Conservation (phyloP, 2,113 vertebrate species). For the Sphaerodactylus townsendi region DNA sequence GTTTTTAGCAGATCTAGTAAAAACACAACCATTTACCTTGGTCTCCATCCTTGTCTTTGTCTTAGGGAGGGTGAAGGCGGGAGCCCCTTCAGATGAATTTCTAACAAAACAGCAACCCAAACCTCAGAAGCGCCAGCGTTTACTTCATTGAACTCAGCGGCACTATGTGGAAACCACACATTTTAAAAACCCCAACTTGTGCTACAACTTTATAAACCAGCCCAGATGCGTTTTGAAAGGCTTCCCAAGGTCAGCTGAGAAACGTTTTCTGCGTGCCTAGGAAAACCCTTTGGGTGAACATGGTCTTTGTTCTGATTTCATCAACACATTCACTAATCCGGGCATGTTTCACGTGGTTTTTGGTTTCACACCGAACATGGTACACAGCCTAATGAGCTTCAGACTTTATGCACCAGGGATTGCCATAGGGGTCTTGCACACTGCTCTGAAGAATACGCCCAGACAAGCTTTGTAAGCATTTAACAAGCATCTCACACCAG, state of each 20-base stretch:
- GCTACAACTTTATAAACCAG: slow-evolving; percentile 3
- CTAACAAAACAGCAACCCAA: not conserved
- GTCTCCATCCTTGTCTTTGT: not conserved
- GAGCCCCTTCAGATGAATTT: not conserved
- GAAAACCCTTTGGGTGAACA: slow-evolving; percentile 2
- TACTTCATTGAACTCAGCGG: not conserved
- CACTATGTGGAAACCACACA: not conserved
- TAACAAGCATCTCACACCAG: not conserved
- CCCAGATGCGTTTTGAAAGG: slow-evolving; percentile 9
- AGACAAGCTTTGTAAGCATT: not conserved
- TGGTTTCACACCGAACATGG: slow-evolving; percentile 8
- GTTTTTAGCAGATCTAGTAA: not conserved
- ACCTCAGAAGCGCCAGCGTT: not conserved
- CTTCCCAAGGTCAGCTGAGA: slow-evolving; percentile 8
- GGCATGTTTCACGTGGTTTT: not conserved
- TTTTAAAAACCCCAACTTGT: not conserved
- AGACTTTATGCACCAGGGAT: not conserved
- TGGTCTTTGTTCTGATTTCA: slow-evolving; percentile 15
- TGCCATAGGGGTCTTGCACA: not conserved
- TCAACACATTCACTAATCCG: not conserved
- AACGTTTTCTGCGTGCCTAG: not conserved
- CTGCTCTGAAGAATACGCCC: not conserved
- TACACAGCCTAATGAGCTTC: slow-evolving; percentile 2
- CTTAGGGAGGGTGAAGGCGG: not conserved
- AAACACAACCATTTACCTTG: not conserved